Evolutionary conservation across 2,113 vertebrate species (phyloP).

Genomic region (Acanthochromis polyacanthus): DNA sequence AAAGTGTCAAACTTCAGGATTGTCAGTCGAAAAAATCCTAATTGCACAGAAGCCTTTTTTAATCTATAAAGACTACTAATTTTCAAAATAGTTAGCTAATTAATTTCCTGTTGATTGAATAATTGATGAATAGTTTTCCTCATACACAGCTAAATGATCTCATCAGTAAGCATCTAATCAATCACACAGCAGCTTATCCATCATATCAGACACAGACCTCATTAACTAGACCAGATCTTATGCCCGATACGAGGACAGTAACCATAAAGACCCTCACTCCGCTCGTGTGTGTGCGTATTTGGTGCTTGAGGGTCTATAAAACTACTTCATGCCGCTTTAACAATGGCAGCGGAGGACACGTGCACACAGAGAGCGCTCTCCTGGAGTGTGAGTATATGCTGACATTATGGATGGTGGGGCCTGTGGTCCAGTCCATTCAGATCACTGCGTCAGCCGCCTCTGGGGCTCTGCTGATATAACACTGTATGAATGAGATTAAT

Average conservation of each 20-base stretch:
- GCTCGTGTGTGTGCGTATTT: background rate
- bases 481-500: constrained; percentile 69
- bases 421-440: constrained; percentile 46
- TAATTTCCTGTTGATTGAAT: no score
- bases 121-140: background rate
- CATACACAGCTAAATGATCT: background rate
- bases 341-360: constrained; percentile 8
- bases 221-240: constrained; percentile 12
- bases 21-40: no score
- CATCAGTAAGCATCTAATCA: background rate
- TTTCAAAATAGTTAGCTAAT: no score
- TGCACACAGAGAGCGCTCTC: background rate
- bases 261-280: background rate
- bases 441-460: constrained; percentile 37
- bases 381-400: constrained; percentile 4
- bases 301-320: constrained; percentile 10
- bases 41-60: no score
- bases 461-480: constrained; percentile 47
- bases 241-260: background rate
- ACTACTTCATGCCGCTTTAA: constrained; percentile 29
- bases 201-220: constrained; percentile 11
- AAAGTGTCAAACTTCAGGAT: no score
- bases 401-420: constrained; percentile 45
- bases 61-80: no score
- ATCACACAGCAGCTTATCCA: constrained; percentile 26